Conservation (phyloP, 2,888 invertebrate species). For the Miltochrista miniata region DNA sequence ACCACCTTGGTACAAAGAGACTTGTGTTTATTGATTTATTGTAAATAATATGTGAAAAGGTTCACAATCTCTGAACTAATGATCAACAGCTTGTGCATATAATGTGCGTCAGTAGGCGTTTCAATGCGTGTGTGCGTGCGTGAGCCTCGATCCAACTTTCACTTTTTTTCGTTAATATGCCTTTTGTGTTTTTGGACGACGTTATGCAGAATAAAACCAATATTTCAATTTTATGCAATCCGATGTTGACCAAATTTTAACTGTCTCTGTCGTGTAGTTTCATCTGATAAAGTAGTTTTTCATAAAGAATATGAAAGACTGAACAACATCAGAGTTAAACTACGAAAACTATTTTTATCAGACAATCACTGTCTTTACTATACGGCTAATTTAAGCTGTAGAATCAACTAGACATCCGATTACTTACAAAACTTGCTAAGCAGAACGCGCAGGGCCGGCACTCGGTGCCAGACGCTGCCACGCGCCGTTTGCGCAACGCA, state of each 20-base stretch:
- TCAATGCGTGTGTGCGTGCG: constrained; percentile 41
- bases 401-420: constrained; percentile 46
- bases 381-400: constrained; percentile 31
- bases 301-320: background rate
- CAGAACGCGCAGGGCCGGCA: constrained; percentile 36
- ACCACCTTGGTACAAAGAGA: too few species aligned
- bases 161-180: constrained; percentile 80
- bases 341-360: background rate
- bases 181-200: constrained; percentile 78
- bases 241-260: background rate
- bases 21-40: background rate
- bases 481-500: constrained; percentile 60
- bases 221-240: constrained; percentile 7
- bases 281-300: background rate
- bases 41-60: constrained; percentile 1
- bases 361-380: background rate
- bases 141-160: constrained; percentile 64
- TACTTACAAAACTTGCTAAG: constrained; percentile 51
- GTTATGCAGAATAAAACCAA: constrained; percentile 49
- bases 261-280: background rate
- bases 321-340: background rate
- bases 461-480: constrained; percentile 57
- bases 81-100: constrained; percentile 33
- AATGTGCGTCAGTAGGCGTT: constrained; percentile 44
- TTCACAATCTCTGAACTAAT: constrained; percentile 11